Evolutionary conservation across 2,888 invertebrate genomes (phyloP).

Genomic region (Drosophila robusta): DNA sequence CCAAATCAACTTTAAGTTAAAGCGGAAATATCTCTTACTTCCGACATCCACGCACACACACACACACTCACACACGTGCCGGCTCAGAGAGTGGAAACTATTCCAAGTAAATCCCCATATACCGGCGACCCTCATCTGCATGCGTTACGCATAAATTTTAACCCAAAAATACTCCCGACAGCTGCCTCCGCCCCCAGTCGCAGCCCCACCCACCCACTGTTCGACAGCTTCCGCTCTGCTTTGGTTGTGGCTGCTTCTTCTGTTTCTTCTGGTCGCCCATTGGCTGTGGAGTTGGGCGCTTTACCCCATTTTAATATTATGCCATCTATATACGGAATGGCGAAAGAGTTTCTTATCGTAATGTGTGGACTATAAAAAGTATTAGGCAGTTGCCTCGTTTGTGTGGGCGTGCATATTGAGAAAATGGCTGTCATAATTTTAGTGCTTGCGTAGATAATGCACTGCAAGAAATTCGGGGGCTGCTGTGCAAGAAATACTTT

Average conservation of each 20-base stretch:
- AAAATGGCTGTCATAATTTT: constrained; percentile 59
- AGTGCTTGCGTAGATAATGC: constrained; percentile 9
- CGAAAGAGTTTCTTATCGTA: constrained; percentile 67
- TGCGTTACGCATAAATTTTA: constrained; percentile 66
- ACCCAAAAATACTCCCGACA: constrained; percentile 67
- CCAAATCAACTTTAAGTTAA: constrained; percentile 40
- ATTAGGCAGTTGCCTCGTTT: constrained; percentile 45
- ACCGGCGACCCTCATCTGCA: constrained; percentile 62
- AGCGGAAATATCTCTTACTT: constrained; percentile 33
- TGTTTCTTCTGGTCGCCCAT: constrained; percentile 21
- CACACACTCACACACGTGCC: constrained; percentile 16
- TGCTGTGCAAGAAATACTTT: too few relatives aligned
- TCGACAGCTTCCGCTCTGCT: constrained; percentile 43
- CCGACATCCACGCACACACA: constrained; percentile 3
- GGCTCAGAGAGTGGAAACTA: constrained; percentile 21
- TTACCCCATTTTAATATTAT: constrained; percentile 42
- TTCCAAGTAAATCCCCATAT: constrained; percentile 11
- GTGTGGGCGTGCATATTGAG: constrained; percentile 37
- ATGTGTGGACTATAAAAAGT: constrained; percentile 58
- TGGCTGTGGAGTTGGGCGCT: constrained; percentile 19
- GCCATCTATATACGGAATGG: constrained; percentile 15
- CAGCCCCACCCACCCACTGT: constrained; percentile 2
- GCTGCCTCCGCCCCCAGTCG: constrained; percentile 49
- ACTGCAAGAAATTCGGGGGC: constrained; percentile 29
- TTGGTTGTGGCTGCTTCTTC: neutral